Conservation (phyloP, 92 coral and sea anemone species). For the Virgularia gustaviana region DNA sequence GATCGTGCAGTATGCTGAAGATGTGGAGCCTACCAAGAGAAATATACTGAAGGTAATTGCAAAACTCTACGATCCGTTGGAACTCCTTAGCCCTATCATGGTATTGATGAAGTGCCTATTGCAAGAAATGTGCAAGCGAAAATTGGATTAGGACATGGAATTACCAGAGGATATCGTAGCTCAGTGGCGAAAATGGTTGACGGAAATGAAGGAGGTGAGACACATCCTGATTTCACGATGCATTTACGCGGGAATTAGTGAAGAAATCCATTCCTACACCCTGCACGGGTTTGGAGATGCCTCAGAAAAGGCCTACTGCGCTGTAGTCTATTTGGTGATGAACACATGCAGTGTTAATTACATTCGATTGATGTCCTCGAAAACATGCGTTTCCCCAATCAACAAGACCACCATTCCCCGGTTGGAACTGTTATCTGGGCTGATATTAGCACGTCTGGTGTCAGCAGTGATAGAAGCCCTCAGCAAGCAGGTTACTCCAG, state of each 20-base stretch:
- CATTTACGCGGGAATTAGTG: background rate
- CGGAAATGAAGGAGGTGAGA: background rate
- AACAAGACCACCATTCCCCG: background rate
- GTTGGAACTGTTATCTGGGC: constrained; percentile 1
- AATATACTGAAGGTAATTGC: background rate
- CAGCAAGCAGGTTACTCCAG: background rate
- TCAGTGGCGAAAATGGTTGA: background rate
- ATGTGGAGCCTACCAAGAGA: background rate
- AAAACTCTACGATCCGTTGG: background rate
- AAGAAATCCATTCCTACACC: too few species aligned
- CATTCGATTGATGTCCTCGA: background rate
- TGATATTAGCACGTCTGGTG: constrained; percentile 1
- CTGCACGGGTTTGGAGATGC: too few species aligned
- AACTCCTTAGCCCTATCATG: background rate
- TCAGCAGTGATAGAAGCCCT: background rate
- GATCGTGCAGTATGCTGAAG: background rate
- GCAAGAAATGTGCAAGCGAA: too few species aligned
- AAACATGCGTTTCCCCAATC: background rate
- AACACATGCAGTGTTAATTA: background rate
- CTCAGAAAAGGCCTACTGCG: background rate
- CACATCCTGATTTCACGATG: background rate
- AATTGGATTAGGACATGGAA: too few species aligned
- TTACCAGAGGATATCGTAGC: background rate
- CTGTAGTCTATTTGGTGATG: background rate
- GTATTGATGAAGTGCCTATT: background rate